Evolutionary conservation across 2,113 vertebrate genomes (phyloP).

Genomic region (Gymnarchus niloticus): DNA sequence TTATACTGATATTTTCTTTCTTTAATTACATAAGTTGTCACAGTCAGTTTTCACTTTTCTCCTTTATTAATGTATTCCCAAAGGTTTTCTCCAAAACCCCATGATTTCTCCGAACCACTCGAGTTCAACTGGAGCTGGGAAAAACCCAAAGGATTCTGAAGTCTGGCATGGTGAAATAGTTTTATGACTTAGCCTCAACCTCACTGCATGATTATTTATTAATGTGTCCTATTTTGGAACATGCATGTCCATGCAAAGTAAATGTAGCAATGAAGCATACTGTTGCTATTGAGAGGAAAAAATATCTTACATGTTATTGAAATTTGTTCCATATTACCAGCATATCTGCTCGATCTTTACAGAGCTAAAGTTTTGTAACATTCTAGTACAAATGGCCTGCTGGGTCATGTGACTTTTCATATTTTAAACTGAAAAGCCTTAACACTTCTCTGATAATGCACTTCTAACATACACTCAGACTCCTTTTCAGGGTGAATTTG

Average conservation of each 20-base stretch:
- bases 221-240: not conserved
- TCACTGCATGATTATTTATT: not conserved
- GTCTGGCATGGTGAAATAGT: not conserved
- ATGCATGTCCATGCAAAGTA: constrained; percentile 5
- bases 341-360: not conserved
- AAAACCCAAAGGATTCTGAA: not conserved
- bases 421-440: not conserved
- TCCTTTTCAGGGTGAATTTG: not conserved
- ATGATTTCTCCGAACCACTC: not conserved
- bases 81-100: not conserved
- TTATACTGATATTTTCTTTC: not conserved
- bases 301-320: not conserved
- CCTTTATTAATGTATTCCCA: not conserved
- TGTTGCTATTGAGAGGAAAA: not conserved
- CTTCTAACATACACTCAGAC: not conserved
- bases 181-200: constrained; percentile 6
- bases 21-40: not conserved
- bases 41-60: not conserved
- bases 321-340: not conserved
- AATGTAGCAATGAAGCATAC: not conserved
- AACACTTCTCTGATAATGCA: too few species aligned
- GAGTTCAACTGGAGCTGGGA: not conserved
- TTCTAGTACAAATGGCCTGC: not conserved
- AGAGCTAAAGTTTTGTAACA: not conserved
- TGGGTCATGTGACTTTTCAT: not conserved